Base-by-base conservation (phyloP, 2,113 vertebrate species). In the Choloepus hoffmanni region DNA sequence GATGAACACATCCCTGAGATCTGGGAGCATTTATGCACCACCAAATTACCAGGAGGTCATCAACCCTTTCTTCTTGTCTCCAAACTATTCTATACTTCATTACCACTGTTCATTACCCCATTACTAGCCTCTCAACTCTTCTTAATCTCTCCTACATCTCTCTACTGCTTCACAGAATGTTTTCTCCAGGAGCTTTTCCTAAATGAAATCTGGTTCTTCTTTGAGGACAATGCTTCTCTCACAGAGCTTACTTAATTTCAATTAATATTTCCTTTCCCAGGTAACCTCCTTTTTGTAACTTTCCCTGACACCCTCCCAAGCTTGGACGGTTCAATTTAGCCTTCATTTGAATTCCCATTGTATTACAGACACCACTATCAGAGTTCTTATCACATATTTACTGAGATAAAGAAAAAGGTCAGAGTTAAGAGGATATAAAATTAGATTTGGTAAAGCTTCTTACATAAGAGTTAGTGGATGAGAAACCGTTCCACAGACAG, bases 401-500 rank as follows among this genome's bases (percentile, higher is more conserved):
- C 4, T 58, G 11, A 18, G 53, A 94, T 63, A 94, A 90, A 81
- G 14, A 90, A 89, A 58, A 92, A 67, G n/a, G 73, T 3, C 7
- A 92, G 28, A 58, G 36, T 87, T 95, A 91, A 74, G 30, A 67
- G 24, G 65, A 74, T 8, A 62, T 72, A 78, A 85, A 90, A 94
- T 63, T 83, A 74, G 70, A 92, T 81, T 63, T 88, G 53, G 63
- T 60, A 33, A 89, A 87, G 36, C 76, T 84, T 90, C 55, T 68
- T 50, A 87, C 50, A 26, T 4, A 74, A 13, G 10, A 82, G 48
- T 30, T 36, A 89, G 40, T 67, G 58, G 58, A 62, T 89, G 21
- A 92, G 45, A 89, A 94, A 86, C 28, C 33, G 55, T 28, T 60
- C 33, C 65, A 85, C 28, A n/a, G 65, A 8, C 12, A 83, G n/a